A percentile compares a stretch with the other conserved stretches of the same genome.
These are phyloP conservation scores for Uloborus diversus DNA, from an alignment of 1,140 invertebrate genomes.

Conservation along the genomic window DNA sequence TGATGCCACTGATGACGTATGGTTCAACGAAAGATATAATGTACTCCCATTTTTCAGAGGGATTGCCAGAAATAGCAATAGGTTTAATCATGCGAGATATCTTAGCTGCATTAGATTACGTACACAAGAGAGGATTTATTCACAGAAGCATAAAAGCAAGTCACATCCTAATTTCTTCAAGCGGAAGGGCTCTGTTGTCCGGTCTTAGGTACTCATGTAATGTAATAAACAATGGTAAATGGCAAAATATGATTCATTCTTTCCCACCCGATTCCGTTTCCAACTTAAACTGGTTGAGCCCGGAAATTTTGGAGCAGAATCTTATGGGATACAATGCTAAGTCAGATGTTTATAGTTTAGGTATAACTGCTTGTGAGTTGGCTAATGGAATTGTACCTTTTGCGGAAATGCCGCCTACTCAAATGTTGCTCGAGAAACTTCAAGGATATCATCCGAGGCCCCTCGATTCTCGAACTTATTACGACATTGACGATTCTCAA, in stretches of 20 bases:
- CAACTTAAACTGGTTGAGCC: slow-evolving; percentile 87
- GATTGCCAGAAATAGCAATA: slow-evolving; percentile 82
- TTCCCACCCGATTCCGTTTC: slow-evolving; percentile 76
- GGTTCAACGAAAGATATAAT: slow-evolving; percentile 82
- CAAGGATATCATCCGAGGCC: slow-evolving; percentile 79
- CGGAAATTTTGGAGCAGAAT: slow-evolving; percentile 90
- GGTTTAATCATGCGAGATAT: slow-evolving; percentile 82
- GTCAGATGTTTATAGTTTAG: slow-evolving; percentile 90
- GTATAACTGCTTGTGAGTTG: slow-evolving; percentile 86
- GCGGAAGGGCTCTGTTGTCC: slow-evolving; percentile 76
- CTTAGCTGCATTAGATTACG: slow-evolving; percentile 80
- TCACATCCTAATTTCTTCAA: slow-evolving; percentile 80
- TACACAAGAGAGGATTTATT: slow-evolving; percentile 84
- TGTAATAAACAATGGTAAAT: slow-evolving; percentile 76
- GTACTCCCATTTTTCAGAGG: slow-evolving; percentile 78
- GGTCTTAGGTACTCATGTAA: slow-evolving; percentile 81
- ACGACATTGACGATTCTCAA: slow-evolving; percentile 69
- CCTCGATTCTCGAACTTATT: slow-evolving; percentile 75
- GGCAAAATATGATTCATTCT: slow-evolving; percentile 75
- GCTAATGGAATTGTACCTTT: slow-evolving; percentile 90
- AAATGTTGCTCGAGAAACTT: slow-evolving; percentile 91
- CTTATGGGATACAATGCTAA: slow-evolving; percentile 86
- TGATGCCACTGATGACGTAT: slow-evolving; percentile 81
- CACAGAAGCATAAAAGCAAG: slow-evolving; percentile 85
- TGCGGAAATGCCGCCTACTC: slow-evolving; percentile 79